Evolutionary conservation across 2,113 vertebrate genomes (phyloP).

Genomic region (Lonchura striata): DNA sequence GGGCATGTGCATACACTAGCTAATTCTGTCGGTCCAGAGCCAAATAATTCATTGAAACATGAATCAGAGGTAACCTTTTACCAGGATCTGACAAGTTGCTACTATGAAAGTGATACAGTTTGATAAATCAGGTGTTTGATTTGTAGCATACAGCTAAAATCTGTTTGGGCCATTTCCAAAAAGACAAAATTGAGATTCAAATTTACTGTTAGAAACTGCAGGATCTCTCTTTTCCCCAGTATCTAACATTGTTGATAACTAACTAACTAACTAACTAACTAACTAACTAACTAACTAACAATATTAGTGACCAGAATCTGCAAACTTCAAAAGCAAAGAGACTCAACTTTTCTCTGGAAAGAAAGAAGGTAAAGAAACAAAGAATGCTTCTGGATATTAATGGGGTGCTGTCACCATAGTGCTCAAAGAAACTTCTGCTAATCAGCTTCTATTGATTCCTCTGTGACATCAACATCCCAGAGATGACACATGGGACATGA

Average conservation of each 20-base stretch:
- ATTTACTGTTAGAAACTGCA: not conserved
- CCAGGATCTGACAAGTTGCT: not conserved
- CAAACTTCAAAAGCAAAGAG: not conserved
- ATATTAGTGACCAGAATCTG: not conserved
- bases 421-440: not conserved
- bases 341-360: not conserved
- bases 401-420: not conserved
- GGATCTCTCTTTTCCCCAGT: not conserved
- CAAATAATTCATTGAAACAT: not conserved
- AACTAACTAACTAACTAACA: not conserved
- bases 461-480: not conserved
- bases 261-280: not conserved
- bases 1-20: not conserved
- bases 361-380: not conserved
- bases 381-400: not conserved
- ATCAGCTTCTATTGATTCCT: not conserved
- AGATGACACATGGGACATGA: not conserved
- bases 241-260: not conserved
- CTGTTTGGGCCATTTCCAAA: not conserved
- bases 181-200: not conserved
- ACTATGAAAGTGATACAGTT: not conserved
- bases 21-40: not conserved
- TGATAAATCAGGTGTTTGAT: not conserved
- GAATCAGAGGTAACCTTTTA: not conserved
- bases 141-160: not conserved